Evolutionary conservation across 2,888 invertebrate species (phyloP).

Genomic region (Bembecia ichneumoniformis): DNA sequence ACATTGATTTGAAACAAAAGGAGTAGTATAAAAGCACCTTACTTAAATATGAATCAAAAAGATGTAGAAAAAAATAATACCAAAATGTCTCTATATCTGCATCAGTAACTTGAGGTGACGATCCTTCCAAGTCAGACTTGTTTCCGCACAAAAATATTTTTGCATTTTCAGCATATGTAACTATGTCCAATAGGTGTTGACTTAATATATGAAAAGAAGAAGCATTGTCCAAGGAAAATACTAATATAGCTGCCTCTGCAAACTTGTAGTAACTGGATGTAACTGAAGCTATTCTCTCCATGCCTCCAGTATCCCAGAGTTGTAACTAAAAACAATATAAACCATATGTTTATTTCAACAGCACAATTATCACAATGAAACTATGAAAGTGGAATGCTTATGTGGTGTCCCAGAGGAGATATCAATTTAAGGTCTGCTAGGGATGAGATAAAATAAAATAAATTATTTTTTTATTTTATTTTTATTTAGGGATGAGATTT

Average conservation of each 20-base stretch:
- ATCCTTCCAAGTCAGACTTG: slow-evolving; percentile 85
- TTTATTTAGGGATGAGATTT: too few relatives aligned
- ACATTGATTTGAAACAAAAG: too few relatives aligned
- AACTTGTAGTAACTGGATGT: slow-evolving; percentile 97
- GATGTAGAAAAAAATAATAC: slow-evolving; percentile 41
- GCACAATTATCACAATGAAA: background rate
- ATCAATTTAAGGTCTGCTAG: too few relatives aligned
- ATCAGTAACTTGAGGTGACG: slow-evolving; percentile 84
- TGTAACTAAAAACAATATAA: slow-evolving; percentile 76
- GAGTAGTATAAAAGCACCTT: background rate
- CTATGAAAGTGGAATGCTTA: too few relatives aligned
- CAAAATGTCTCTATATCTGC: slow-evolving; percentile 91
- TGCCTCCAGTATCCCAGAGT: slow-evolving; percentile 97
- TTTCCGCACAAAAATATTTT: slow-evolving; percentile 96
- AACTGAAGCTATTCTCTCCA: slow-evolving; percentile 95
- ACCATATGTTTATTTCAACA: background rate
- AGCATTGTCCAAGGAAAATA: slow-evolving; percentile 91
- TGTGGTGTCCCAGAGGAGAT: too few relatives aligned
- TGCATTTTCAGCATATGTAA: slow-evolving; percentile 94
- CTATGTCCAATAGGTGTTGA: slow-evolving; percentile 93
- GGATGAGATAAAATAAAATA: too few relatives aligned
- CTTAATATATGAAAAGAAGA: slow-evolving; percentile 93
- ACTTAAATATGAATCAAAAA: slow-evolving; percentile 8
- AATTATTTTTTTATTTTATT: too few relatives aligned
- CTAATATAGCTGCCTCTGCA: slow-evolving; percentile 93